phyloP scores from a whole-genome alignment of 2,888 invertebrate species.

The Habrosyne pyritoides region DNA sequence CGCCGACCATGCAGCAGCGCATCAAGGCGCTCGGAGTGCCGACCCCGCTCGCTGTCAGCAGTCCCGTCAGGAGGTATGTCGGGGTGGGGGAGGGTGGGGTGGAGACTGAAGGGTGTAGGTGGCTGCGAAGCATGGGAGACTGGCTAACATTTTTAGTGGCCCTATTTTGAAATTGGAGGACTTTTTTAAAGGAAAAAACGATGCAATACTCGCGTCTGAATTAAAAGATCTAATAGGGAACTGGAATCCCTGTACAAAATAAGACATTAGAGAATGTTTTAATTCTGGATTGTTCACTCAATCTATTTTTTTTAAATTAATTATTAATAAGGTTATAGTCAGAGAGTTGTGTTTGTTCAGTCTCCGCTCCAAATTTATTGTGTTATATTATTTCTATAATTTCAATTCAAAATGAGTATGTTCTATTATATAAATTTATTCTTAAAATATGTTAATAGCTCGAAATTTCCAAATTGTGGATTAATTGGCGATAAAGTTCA shows the following conservation, averaged over 20 bases:
- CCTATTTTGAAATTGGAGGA: too few species aligned
- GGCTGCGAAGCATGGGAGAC: too few species aligned
- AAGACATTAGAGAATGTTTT: slow-evolving; percentile 1
- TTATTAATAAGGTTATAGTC: too few species aligned
- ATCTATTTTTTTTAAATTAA: too few species aligned
- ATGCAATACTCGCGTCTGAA: too few species aligned
- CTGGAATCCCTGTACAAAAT: too few species aligned
- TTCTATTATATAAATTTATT: slow-evolving; percentile 27
- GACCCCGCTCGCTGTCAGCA: slow-evolving; percentile 93
- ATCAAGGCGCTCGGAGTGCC: slow-evolving; percentile 95
- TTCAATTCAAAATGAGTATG: slow-evolving; percentile 20
- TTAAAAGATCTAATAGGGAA: slow-evolving; percentile 33
- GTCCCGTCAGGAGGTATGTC: slow-evolving; percentile 92
- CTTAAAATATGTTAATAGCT: slow-evolving; percentile 56
- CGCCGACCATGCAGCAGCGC: slow-evolving; percentile 95
- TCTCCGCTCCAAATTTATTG: slow-evolving; percentile 14
- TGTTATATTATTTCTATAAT: background rate
- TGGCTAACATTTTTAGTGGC: background rate
- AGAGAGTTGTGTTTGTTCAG: slow-evolving; percentile 11
- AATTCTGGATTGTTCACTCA: too few species aligned
- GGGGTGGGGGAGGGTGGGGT: background rate
- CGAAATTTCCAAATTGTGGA: slow-evolving; percentile 51
- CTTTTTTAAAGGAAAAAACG: slow-evolving; percentile 16
- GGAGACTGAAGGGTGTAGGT: background rate
- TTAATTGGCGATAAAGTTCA: slow-evolving; percentile 54